Evolutionary conservation across 2,888 invertebrate genomes (phyloP).

Genomic region (Dicranocentrus wangi): DNA sequence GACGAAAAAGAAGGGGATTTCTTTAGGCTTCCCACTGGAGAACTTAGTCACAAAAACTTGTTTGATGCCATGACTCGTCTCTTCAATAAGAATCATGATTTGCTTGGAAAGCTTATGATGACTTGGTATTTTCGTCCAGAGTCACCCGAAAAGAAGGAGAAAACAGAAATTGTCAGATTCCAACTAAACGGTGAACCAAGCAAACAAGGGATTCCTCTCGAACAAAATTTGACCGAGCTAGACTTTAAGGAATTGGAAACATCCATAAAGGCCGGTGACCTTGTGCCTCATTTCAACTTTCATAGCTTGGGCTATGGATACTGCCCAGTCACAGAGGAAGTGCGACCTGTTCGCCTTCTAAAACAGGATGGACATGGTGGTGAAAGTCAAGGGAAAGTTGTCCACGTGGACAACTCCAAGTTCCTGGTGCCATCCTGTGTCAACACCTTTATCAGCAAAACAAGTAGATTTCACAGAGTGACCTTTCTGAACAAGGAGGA

Average conservation of each 20-base stretch:
- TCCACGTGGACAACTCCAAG: not conserved
- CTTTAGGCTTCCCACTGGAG: not conserved
- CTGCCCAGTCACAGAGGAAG: not conserved
- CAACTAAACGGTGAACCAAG: not conserved
- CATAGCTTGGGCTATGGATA: not conserved
- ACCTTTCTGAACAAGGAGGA: not conserved
- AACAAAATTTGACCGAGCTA: no score
- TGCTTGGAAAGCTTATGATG: not conserved
- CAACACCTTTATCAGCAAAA: not conserved
- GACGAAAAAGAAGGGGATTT: not conserved
- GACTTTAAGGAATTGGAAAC: no score
- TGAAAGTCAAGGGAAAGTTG: no score
- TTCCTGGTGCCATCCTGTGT: not conserved
- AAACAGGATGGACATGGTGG: no score
- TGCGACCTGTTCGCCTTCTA: not conserved
- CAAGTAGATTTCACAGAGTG: not conserved
- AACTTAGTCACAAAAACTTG: not conserved
- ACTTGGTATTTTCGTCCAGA: not conserved
- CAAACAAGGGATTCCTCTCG: not conserved
- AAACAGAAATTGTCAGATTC: not conserved
- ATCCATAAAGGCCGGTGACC: not conserved
- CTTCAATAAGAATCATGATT: not conserved
- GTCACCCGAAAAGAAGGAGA: not conserved
- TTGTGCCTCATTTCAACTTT: not conserved
- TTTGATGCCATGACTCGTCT: not conserved